phyloP scores from a whole-genome alignment of 2,888 invertebrate species.

The Noctua janthe region DNA sequence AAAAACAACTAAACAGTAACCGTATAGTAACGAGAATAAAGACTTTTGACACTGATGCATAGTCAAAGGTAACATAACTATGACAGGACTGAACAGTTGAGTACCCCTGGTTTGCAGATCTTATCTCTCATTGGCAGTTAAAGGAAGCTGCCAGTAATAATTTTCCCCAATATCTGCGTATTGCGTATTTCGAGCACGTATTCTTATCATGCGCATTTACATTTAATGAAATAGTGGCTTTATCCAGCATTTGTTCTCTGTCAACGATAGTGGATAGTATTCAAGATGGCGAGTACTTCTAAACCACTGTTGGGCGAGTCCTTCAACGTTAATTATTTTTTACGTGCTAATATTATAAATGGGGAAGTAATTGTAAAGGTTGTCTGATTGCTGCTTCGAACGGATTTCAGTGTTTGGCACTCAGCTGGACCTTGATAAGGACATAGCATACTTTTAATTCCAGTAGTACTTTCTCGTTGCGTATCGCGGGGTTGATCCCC shows the following conservation, averaged over 20 bases:
- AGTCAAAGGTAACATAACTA: neutral
- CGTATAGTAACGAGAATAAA: neutral
- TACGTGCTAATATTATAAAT: neutral
- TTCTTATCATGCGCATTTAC: conserved; percentile 13
- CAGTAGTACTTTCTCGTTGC: neutral
- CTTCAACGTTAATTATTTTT: neutral
- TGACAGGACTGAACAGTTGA: neutral
- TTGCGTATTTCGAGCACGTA: conserved; percentile 44
- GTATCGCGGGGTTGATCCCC: too few species aligned
- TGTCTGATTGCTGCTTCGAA: neutral
- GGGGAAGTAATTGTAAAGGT: neutral
- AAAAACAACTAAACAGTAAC: neutral
- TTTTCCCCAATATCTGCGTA: conserved; percentile 10
- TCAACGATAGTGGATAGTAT: neutral
- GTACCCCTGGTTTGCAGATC: conserved; percentile 25
- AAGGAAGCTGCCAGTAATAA: conserved; percentile 45
- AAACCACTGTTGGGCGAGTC: neutral
- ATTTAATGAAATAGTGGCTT: conserved; percentile 25
- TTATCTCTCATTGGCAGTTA: conserved; percentile 38
- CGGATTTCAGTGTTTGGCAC: neutral
- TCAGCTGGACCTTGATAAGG: neutral
- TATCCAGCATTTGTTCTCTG: neutral
- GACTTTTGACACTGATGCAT: neutral
- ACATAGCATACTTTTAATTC: neutral
- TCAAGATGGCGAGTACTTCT: neutral